These are phyloP conservation scores for Bergia sp. DNA, from an alignment of 92 coral and sea anemone species.

Conservation along the genomic window DNA sequence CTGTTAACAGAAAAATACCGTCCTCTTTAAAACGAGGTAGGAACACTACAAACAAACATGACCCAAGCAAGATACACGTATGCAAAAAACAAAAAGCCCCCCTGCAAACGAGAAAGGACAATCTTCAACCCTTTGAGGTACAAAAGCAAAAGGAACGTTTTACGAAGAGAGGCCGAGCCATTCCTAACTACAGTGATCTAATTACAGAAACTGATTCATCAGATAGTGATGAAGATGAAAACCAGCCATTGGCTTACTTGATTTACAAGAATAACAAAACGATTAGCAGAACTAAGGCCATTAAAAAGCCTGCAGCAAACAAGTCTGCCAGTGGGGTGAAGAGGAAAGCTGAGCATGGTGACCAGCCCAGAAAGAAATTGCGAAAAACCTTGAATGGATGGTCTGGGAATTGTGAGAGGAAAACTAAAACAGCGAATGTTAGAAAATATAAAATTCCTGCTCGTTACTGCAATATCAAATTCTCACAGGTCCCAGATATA, in stretches of 20 bases:
- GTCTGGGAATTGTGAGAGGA: not conserved
- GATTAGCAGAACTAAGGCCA: not conserved
- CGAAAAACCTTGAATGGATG: not conserved
- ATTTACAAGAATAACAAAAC: not conserved
- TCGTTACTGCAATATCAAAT: slow-evolving; percentile 52
- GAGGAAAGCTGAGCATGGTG: slow-evolving; percentile 1
- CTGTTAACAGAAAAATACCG: not conserved
- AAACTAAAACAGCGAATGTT: not conserved
- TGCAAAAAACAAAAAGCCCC: slow-evolving; percentile 11
- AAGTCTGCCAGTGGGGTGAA: slow-evolving; percentile 2
- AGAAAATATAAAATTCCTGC: slow-evolving; percentile 43
- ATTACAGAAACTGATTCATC: slow-evolving; percentile 7
- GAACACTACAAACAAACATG: not conserved
- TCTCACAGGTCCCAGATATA: slow-evolving; percentile 58
- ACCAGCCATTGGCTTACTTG: not conserved
- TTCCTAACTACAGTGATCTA: not conserved
- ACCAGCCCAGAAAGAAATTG: slow-evolving; percentile 1
- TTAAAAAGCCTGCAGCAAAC: not conserved
- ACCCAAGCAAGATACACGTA: not conserved
- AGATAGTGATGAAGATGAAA: slow-evolving; percentile 34
- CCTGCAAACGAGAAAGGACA: slow-evolving; percentile 24
- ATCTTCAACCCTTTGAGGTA: slow-evolving; percentile 6
- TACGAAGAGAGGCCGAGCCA: not conserved
- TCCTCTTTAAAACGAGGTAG: not conserved
- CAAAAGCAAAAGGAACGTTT: not conserved